Conservation (phyloP, 2,113 vertebrate genomes). For the Serranochromis macrocephalus region DNA sequence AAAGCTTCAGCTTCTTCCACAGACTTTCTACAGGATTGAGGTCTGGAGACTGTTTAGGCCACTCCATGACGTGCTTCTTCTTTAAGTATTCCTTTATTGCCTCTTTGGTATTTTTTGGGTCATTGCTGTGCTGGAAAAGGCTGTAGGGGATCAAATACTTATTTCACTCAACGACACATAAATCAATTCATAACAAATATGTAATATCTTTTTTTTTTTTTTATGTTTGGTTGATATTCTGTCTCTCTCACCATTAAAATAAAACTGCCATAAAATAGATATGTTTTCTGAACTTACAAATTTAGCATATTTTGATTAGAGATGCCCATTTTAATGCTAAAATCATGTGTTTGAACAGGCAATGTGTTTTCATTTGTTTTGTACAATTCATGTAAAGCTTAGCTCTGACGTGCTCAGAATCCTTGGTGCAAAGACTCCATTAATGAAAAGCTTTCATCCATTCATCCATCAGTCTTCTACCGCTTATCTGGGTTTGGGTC, state of each 20-base stretch:
- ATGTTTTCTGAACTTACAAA: not conserved
- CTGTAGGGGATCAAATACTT: not conserved
- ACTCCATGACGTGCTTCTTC: not conserved
- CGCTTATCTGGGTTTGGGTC: not conserved
- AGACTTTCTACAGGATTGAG: not conserved
- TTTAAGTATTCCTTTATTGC: not conserved
- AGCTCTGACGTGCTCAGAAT: not conserved
- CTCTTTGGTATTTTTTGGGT: not conserved
- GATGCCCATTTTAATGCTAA: not conserved
- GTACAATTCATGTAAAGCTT: not conserved
- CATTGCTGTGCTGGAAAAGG: not conserved
- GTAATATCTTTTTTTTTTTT: not conserved
- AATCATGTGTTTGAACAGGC: not conserved
- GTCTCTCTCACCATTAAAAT: not conserved
- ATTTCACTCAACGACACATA: not conserved
- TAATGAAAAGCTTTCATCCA: not conserved
- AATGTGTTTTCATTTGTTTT: not conserved
- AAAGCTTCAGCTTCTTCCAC: not conserved
- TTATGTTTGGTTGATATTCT: not conserved
- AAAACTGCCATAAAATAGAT: not conserved
- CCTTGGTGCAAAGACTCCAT: not conserved
- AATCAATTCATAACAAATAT: not conserved
- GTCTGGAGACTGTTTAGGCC: not conserved
- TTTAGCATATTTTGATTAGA: not conserved
- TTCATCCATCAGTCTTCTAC: not conserved